Evolutionary conservation across 2,797 vertebrate genomes (phyloP).

Genomic region (Parauchenoglanis ngamensis): DNA sequence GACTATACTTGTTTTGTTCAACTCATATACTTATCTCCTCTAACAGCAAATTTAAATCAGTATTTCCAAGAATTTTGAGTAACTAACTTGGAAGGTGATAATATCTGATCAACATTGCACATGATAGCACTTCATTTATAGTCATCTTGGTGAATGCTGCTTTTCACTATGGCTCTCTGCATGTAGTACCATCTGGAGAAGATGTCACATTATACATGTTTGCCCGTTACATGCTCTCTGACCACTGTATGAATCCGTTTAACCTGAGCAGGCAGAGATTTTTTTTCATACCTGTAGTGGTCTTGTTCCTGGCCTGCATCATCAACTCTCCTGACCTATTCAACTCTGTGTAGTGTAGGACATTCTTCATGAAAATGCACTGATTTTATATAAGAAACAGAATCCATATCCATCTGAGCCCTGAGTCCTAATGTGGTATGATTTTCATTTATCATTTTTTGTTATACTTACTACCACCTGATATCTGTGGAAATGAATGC

Average conservation of each 20-base stretch:
- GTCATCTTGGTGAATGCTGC: neutral
- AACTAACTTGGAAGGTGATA: neutral
- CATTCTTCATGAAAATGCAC: conserved; percentile 45
- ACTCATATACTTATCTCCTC: conserved; percentile 2
- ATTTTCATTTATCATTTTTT: too few relatives aligned
- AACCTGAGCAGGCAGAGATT: conserved; percentile 35
- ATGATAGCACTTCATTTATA: conserved; percentile 5
- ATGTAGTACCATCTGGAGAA: neutral
- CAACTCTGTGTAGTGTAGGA: conserved; percentile 1
- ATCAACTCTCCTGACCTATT: conserved; percentile 45
- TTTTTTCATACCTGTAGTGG: conserved; percentile 23
- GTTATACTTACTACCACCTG: too few relatives aligned
- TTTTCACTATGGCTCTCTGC: conserved; percentile 23
- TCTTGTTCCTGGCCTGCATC: conserved; percentile 12
- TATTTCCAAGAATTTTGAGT: conserved; percentile 15
- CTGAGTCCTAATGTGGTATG: neutral
- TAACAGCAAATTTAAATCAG: neutral
- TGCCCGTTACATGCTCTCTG: conserved; percentile 34
- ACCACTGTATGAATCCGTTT: conserved; percentile 44
- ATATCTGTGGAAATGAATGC: too few relatives aligned
- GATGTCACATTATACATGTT: conserved; percentile 39
- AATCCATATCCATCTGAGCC: neutral
- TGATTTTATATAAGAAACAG: neutral
- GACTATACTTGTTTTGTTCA: conserved; percentile 1
- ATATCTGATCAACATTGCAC: neutral